Evolutionary conservation across 1,140 invertebrate genomes (phyloP), one percentile per base, ranked within the genome.

Genomic region (Hermetia illucens): DNA sequence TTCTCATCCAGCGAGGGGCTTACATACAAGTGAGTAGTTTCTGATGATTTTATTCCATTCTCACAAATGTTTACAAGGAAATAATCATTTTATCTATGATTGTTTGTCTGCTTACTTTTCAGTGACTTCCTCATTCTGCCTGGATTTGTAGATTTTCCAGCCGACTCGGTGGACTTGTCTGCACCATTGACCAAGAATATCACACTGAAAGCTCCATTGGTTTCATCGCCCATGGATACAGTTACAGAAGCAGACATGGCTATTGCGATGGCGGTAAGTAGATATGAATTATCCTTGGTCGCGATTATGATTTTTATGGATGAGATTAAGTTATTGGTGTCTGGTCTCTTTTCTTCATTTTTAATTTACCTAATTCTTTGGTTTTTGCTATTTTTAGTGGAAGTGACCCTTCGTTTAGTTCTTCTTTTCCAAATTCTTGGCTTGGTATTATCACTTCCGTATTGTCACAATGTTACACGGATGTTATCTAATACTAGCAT

Each of bases 191-290:
- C 93, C 0, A 87, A 81, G 52, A 86, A 82, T 46, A 88, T 97
- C 36, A 73, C 65, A n/a, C 61, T 97, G 1, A 90, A 92, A 55
- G 77, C 86, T 3, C 93, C 93, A 0, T 62, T 98, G 0, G 84
- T 97, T 0, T 95, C 91, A 0, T 93, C 91, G 1, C 93, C 93
- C 0, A 98, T 97, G 93, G 93, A 98, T 62, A 97, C 93, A 2
- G 93, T 98, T 1, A 97, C 93, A 3, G 93, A 98, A 66, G 85
- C 88, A 1, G 86, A 94, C 52, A 97, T 97, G 93, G 93, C 93
- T 5, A 93, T 96, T 45, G 84, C 89, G 1, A 95, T 97, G 88
- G 91, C 93, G 15, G 77, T 83, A 65, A 64, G 67, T 68, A 8
- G n/a, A 8, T 46, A 8, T 25, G 24, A 25, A 8, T 25, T n/a